Base-by-base conservation (phyloP, 92 coral and sea anemone genomes). In the Palythoa heliodiscus region DNA sequence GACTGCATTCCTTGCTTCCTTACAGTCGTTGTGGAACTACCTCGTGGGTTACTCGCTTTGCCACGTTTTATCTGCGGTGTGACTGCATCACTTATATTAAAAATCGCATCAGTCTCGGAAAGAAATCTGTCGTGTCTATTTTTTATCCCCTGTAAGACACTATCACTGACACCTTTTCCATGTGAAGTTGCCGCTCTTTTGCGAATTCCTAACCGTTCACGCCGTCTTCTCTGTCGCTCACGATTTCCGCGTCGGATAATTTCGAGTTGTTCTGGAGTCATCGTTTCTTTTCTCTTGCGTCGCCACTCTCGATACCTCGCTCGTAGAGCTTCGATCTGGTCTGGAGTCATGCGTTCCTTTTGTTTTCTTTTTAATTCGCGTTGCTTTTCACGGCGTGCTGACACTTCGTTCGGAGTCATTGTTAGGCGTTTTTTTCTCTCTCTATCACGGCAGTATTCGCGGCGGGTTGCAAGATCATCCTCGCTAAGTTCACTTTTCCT, bases 261-360 rank as follows among this genome's bases (percentile, higher is more conserved):
- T 91, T 94, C 98, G 20, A 94, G 93, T 88, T 94, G 98, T 71
- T 94, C 98, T 48, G 86, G 84, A n/a, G 98, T 94, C 98, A 94
- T 94, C 71, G 94, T 89, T 86, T 94, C 98, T 85, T 94, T 94
- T 88, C 98, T 89, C 77, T 91, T 92, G 73, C 98, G 92, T 50
- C 98, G 88, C 98, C 98, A 94, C 87, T 94, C 98, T 11, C 98
- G 90, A 71, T 94, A 94, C 35, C 98, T 94, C 82, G 98, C 98
- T 77, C 98, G 88, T 53, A 94, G 74, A 2, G 98, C 98, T 84
- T 94, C 98, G 48, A 92, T 90, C 82, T 94, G 98, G 58, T 92
- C 98, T 14, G 92, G 93, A 43, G 95, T 94, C 98, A 94, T 94
- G 24, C 98, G 89, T 61, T 94, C 98, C 84, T 94, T 94, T 76